Evolutionary conservation across 2,888 invertebrate genomes (phyloP).

Genomic region (Hirtodrosophila alboralis): DNA sequence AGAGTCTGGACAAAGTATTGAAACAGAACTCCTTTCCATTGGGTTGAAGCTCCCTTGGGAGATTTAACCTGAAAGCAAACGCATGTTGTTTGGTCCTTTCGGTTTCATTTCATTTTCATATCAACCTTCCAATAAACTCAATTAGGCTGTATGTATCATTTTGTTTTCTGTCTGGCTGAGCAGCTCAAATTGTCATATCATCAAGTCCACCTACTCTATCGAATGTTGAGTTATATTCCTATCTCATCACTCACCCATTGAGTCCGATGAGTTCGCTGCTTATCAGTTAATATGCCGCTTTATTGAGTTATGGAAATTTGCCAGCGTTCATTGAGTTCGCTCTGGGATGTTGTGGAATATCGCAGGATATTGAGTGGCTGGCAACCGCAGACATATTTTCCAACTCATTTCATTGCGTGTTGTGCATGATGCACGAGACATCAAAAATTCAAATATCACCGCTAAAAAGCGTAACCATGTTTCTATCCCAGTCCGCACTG

Average conservation of each 20-base stretch:
- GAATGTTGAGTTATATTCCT: slow-evolving; percentile 34
- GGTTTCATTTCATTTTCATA: slow-evolving; percentile 26
- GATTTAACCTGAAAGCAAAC: slow-evolving; percentile 36
- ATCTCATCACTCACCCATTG: slow-evolving; percentile 43
- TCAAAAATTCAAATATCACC: slow-evolving; percentile 73
- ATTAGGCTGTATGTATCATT: slow-evolving; percentile 28
- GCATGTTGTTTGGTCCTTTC: slow-evolving; percentile 26
- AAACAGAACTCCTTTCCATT: slow-evolving; percentile 35
- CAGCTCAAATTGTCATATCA: slow-evolving; percentile 42
- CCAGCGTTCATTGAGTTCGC: slow-evolving; percentile 23
- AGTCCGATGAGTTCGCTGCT: slow-evolving; percentile 23
- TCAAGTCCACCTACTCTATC: slow-evolving; percentile 16
- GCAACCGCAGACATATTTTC: slow-evolving; percentile 78
- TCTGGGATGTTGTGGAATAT: slow-evolving; percentile 17
- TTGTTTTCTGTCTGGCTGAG: slow-evolving; percentile 35
- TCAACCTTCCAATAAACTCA: slow-evolving; percentile 18
- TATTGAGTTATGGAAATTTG: slow-evolving; percentile 63
- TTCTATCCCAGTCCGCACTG: slow-evolving; percentile 22
- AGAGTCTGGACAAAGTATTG: slow-evolving; percentile 17
- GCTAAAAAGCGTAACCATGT: slow-evolving; percentile 70
- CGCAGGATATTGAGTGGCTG: slow-evolving; percentile 12
- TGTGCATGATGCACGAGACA: slow-evolving; percentile 41
- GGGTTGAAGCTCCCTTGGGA: slow-evolving; percentile 37
- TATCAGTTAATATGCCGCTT: slow-evolving; percentile 58
- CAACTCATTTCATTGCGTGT: slow-evolving; percentile 76